Base-by-base conservation (phyloP, 1,140 invertebrate genomes). In the Leptestheria dahalacensis region DNA sequence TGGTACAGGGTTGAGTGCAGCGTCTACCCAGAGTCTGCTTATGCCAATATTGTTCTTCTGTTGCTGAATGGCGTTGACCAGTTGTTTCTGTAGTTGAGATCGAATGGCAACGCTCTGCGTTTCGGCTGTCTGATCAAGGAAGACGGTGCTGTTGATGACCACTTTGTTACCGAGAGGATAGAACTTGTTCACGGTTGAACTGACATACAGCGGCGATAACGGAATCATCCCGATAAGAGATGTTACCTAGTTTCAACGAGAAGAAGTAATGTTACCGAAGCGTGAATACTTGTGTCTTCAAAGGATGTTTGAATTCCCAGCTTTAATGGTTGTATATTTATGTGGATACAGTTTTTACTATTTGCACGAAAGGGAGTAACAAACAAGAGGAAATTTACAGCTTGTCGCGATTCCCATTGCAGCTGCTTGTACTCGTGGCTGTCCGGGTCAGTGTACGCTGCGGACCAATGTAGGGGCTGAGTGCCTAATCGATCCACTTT, bases 161-260 rank as follows among this genome's bases (percentile, higher is more conserved):
- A 91, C 82, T 57, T 67, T 66, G 1, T 68, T 68, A 20, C 68
- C 69, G 18, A 70, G 60, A 4, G 80, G 73, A 66, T 88, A 89
- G n/a, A 93, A 81, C 3, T 81, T 81, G 68, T 92, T 91, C 1
- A 94, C 78, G 53, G 79, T 77, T 1, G 83, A 80, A 28, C 84
- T 83, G 64, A 92, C 78, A 67, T 89, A 92, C 63, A 88, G 84
- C 66, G 88, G 83, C 1, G 85, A 86, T 64, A 90, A 86, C 1
- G 86, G 85, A 2, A 88, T 91, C 84, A 91, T 89, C 0, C 85
- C 86, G 78, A 92, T 86, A 1, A 87, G 85, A 1, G 88, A 88
- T 69, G 90, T 86, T 65, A 91, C 77, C 87, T 91, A 66, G 48
- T 68, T 68, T n/a, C 24, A 61, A n/a, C n/a, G n/a, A 64, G 15